Base-by-base conservation (phyloP, 2,797 vertebrate genomes). In the Characodon lateralis region DNA sequence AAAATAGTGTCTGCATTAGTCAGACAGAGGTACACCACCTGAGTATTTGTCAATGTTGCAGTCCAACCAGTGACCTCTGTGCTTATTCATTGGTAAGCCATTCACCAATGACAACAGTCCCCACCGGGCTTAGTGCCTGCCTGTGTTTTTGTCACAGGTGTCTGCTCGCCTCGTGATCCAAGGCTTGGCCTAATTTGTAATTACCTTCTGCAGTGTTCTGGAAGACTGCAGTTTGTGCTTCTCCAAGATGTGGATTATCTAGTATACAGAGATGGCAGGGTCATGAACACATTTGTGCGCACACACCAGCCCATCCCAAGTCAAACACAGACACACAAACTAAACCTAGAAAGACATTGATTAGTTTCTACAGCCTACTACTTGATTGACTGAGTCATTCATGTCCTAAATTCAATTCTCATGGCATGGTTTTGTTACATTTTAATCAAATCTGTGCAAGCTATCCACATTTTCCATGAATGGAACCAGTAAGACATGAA, bases 201-300 rank as follows among this genome's bases (percentile, higher is more conserved):
- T 95, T 94, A 95, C 89, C 88, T 92, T 92, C 91, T 88, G 89
- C 94, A 91, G 84, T 93, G 91, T 94, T 95, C 94, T 94, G 93
- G 94, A 95, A 95, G 92, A 95, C 88, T 94, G 94, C 86, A 72
- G 90, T 85, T 93, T 85, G 83, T 41, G 55, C 80, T 82, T 82
- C 88, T 88, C 88, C 87, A 90, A 86, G 89, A 93, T 92, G 90
- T 87, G 91, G 91, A 94, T 94, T 92, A 93, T 87, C 89, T 85
- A 80, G 84, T 84, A 88, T 87, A 87, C 85, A 86, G 86, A 84
- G 85, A 92, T 86, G 86, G 89, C 78, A 72, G 84, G 77, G 80
- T 76, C 28, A 86, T 72, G 74, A 72, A 79, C 79, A 87, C 41
- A 79, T 41, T 9, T 56, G 78, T 28, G 26, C 24, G 58, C 78